A percentile compares a stretch with the other conserved stretches of the same genome.
These are phyloP conservation scores for Dione vanillae DNA, from an alignment of 2,888 invertebrate species.

Conservation along the genomic window DNA sequence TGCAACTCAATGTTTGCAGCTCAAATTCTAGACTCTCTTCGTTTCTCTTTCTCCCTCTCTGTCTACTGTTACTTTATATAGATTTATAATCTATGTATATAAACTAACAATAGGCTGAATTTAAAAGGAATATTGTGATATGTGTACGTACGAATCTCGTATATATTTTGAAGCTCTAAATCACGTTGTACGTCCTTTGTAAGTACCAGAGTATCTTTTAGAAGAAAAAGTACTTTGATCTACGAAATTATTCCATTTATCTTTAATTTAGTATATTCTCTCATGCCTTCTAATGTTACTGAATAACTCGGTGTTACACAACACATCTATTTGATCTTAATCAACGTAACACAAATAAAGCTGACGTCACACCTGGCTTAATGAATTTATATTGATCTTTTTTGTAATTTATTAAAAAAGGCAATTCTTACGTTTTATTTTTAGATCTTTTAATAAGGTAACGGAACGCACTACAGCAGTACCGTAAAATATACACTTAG, in stretches of 20 bases:
- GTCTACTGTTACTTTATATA: too few relatives aligned
- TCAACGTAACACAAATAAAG: constrained; percentile 27
- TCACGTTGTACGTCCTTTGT: background rate
- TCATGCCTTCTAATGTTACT: constrained; percentile 1
- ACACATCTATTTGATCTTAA: constrained; percentile 31
- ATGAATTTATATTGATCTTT: background rate
- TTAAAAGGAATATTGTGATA: too few relatives aligned
- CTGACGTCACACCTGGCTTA: constrained; percentile 1
- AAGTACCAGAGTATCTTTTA: background rate
- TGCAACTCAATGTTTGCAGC: too few relatives aligned
- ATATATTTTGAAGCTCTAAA: background rate
- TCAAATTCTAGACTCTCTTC: too few relatives aligned
- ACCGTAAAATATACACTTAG: too few relatives aligned
- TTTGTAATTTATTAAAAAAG: background rate
- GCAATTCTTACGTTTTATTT: background rate
- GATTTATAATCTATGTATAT: too few relatives aligned
- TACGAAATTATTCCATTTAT: constrained; percentile 16
- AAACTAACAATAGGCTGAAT: too few relatives aligned
- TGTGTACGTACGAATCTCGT: too few relatives aligned
- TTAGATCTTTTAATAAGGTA: too few relatives aligned
- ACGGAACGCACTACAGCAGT: too few relatives aligned
- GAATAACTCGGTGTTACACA: constrained; percentile 9
- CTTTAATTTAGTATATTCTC: constrained; percentile 22
- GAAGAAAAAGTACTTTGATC: constrained; percentile 13
- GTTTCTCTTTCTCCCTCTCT: too few relatives aligned